Percentiles rank a stretch among this genome's conserved stretches.
Conservation (phyloP, 2,113 vertebrate genomes). For the Ageneiosus marmoratus region DNA sequence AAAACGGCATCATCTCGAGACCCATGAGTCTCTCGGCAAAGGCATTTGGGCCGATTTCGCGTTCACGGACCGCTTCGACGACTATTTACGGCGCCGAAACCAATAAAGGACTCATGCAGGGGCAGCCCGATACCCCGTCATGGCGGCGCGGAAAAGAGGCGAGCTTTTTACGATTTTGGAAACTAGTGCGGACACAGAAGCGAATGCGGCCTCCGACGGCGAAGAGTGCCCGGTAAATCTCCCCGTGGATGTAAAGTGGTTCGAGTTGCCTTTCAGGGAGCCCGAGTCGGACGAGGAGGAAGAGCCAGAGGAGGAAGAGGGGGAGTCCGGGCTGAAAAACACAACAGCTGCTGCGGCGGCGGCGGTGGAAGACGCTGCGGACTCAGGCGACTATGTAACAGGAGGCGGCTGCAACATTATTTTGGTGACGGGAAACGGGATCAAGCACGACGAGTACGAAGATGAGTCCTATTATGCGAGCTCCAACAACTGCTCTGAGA, state of each 20-base stretch:
- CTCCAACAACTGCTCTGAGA: slow-evolving; percentile 76
- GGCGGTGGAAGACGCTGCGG: slow-evolving; percentile 62
- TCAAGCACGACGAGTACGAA: slow-evolving; percentile 73
- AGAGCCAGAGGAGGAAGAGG: slow-evolving; percentile 63
- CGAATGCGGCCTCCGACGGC: slow-evolving; percentile 69
- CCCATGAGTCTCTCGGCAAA: slow-evolving; percentile 66
- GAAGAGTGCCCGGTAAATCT: slow-evolving; percentile 76
- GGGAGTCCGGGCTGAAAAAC: slow-evolving; percentile 65
- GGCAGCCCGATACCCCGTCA: slow-evolving; percentile 81
- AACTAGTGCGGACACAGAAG: slow-evolving; percentile 80
- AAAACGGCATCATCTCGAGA: slow-evolving; percentile 68
- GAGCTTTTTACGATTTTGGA: slow-evolving; percentile 85
- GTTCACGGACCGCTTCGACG: slow-evolving; percentile 62
- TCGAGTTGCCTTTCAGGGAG: slow-evolving; percentile 78
- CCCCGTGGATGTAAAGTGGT: slow-evolving; percentile 80
- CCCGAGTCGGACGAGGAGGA: slow-evolving; percentile 75
- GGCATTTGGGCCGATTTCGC: slow-evolving; percentile 66
- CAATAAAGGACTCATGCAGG: slow-evolving; percentile 80
- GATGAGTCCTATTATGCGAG: slow-evolving; percentile 77
- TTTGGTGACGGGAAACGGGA: slow-evolving; percentile 76
- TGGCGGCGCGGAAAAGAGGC: slow-evolving; percentile 82
- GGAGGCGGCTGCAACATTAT: slow-evolving; percentile 80
- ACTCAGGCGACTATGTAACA: slow-evolving; percentile 69
- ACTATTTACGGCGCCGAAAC: slow-evolving; percentile 66
- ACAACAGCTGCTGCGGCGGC: slow-evolving; percentile 53